Evolutionary conservation across 2,113 vertebrate species (phyloP), one percentile per base, ranked within the genome.

Genomic region (Epinephelus fuscoguttatus): DNA sequence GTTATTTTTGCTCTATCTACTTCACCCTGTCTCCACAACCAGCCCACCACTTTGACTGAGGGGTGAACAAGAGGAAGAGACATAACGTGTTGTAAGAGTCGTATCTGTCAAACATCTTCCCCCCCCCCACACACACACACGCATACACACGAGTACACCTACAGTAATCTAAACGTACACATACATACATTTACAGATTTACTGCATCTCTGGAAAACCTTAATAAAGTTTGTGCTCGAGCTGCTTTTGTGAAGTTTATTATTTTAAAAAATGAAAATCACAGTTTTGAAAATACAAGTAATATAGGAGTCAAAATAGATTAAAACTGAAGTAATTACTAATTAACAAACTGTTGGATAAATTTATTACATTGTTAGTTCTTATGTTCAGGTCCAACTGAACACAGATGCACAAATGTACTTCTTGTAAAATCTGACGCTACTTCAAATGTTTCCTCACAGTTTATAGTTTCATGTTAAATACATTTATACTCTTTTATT

Each of bases 11-110:
- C 17, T 8, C 56, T 8, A 33, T 68, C 40, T 67, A 19, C 78
- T 4, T 13, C 37, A 49, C 66, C 78, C 6, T 4, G 42, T 63
- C 68, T 57, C 78, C 37, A 61, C 66, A 88, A 78, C 52, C 47
- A n/a, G 57, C 10, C 57, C 30, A 75, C 55, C 62, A 27, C 52
- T 0, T 2, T 40, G 13, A n/a, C 23, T 21, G 2, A 45, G 10
- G 49, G 30, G 40, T 49, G 23, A 66, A 42, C n/a, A 60, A 73
- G 1, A 27, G 19, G 1, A 49, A 73, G 0, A 55, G 55, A 56
- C 9, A 3, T 4, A n/a, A 23, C 30, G 1, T 33, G 17, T 8
- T 4, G 4, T 30, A 30, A 18, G 6, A 33, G 55, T 60, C 2
- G 0, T 40, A 52, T 40, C 45, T 21, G n/a, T 33, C 9, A 15